A percentile compares a stretch with the other conserved stretches of the same genome.
Evolutionary conservation across 2,888 invertebrate species (phyloP).

Genomic region (Phaonia tiefii): DNA sequence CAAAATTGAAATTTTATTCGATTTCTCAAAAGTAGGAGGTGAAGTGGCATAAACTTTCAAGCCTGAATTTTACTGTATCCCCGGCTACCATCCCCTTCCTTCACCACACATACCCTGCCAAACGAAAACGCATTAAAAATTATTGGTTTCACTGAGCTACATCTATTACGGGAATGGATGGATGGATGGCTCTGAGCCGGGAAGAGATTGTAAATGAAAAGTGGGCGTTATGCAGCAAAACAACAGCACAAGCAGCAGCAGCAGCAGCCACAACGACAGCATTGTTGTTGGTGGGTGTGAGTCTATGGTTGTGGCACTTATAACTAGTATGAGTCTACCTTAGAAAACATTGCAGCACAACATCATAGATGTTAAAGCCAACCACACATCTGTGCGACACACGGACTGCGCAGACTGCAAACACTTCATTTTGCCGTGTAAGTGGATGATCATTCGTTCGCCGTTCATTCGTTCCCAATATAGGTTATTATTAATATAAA

Average conservation of each 20-base stretch:
- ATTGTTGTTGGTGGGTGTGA: constrained; percentile 66
- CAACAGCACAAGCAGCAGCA: no score
- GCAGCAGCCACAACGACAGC: constrained; percentile 32
- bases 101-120: constrained; percentile 31
- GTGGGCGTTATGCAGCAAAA: constrained; percentile 63
- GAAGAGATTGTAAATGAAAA: constrained; percentile 54
- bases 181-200: constrained; percentile 11
- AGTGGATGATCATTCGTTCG: not conserved
- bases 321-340: no score
- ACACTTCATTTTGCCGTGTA: constrained; percentile 27
- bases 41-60: constrained; percentile 62
- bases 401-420: not conserved
- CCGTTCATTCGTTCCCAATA: no score
- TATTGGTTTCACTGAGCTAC: constrained; percentile 18
- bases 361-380: no score
- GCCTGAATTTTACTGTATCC: not conserved
- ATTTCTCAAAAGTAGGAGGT: constrained; percentile 76
- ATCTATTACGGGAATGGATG: not conserved
- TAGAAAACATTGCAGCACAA: no score
- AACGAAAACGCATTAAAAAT: constrained; percentile 63
- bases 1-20: constrained; percentile 72
- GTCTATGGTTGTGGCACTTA: constrained; percentile 2
- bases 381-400: no score
- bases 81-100: no score
- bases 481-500: constrained; percentile 36